These are phyloP conservation scores for Acomys russatus DNA, from an alignment of 2,797 vertebrate species.

Conservation along the genomic window DNA sequence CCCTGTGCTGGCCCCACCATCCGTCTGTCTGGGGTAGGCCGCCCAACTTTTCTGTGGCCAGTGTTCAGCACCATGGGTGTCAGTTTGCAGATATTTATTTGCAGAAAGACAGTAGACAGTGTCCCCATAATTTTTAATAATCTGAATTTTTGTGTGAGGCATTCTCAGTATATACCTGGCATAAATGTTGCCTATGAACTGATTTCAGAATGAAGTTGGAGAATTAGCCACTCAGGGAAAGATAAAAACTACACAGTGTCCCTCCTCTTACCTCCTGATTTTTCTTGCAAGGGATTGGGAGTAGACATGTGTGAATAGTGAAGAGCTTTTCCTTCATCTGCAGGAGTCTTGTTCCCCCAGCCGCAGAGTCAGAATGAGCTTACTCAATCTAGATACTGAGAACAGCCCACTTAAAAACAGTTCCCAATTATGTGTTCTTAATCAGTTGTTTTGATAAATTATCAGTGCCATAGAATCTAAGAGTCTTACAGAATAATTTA, in stretches of 20 bases:
- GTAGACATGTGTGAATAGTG: fast-evolving
- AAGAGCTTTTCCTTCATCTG: neutral
- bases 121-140: neutral
- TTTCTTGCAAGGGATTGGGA: neutral
- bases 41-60: neutral
- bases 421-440: neutral
- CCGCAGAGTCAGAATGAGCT: neutral
- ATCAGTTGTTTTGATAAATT: neutral
- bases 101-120: neutral
- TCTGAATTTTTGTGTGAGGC: neutral
- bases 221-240: neutral
- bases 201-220: neutral
- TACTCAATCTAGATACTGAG: neutral
- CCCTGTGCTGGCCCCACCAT: neutral
- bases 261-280: neutral
- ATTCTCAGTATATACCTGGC: neutral
- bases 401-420: neutral
- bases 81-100: neutral
- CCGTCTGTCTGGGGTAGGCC: neutral
- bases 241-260: neutral
- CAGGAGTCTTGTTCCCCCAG: neutral
- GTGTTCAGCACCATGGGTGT: neutral
- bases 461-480: neutral
- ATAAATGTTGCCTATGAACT: neutral
- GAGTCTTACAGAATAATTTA: neutral